Evolutionary conservation across 2,113 vertebrate genomes (phyloP), one percentile per base, ranked within the genome.

Genomic region (Ciconia boyciana): DNA sequence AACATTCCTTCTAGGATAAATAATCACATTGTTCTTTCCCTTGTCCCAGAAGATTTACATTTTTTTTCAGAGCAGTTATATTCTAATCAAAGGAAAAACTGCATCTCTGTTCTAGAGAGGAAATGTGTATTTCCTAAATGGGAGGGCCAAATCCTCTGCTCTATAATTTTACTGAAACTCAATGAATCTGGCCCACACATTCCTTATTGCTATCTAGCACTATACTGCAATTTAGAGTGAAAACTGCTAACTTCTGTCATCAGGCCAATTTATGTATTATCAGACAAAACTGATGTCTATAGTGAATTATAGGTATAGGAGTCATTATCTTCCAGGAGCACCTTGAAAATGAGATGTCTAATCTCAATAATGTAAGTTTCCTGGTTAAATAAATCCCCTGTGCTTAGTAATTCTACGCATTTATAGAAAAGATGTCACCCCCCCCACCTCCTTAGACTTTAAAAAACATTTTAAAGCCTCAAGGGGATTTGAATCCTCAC

Each of bases 301-400:
- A 51, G 87, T 98, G 98, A 98, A 94, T 98, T 98, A 98, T 97
- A 92, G 87, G 89, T 90, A 94, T 85, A 92, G 88, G 85, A 97
- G 83, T 88, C 96, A 98, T 97, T 98, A 98, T 98, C 97, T 98
- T 96, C 92, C 82, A 90, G 36, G 80, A 98, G 95, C 98, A 98
- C 98, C 97, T 98, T 98, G 97, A 97, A 97, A 98, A 97, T 8
- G 87, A 97, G 97, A 98, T 97, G 95, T 94, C 97, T 98, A 97
- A 98, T 98, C 98, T 98, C 97, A 98, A 97, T 97, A 97, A 98
- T 97, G 97, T 97, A 97, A 97, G 92, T 98, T 98, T 97, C 91
- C 60, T 54, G 86, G 95, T 98, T 98, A 98, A 98, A 97, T 98
- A 98, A 98, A 98, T 98, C 87, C 97, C 89, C 83, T 90, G 94